Base-by-base conservation (phyloP, 2,888 invertebrate genomes). In the Ceramica pisi region DNA sequence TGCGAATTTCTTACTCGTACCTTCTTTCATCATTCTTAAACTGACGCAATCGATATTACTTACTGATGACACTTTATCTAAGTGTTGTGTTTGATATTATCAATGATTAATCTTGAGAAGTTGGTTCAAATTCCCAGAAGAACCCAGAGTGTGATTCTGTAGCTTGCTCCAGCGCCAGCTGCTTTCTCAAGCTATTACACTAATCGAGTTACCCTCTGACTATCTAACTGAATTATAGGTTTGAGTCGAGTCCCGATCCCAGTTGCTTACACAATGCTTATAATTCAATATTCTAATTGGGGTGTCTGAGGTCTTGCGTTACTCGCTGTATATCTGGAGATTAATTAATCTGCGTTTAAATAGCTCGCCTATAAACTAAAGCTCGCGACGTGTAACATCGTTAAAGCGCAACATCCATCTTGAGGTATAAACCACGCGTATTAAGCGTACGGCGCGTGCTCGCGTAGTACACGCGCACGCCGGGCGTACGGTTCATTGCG, bases 351-450 rank as follows among this genome's bases (percentile, higher is more conserved):
- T 59, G 31, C 51, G 21, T 57, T 56, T 31, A 66, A 66, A 62
- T 51, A 60, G 61, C 44, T 59, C 12, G 35, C 48, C 65, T 66
- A 79, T 79, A 79, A 79, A 79, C 66, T 73, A 73, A 41, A 61
- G 26, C 57, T 26, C 21, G 31, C 53, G 53, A 73, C 53, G 61
- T 53, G 35, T 62, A 48, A 79, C 80, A 65, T 14, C 26, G 48
- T 55, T 51, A 66, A 67, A 63, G 57, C 23, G 35, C 48, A 35
- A 59, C 67, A 77, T 77, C n/a, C 26, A 63, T 77, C 76, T 73
- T 66, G 50, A 46, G 61, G 19, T 38, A 46, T 79, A 65, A 60
- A 71, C 55, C 10, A n/a, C 46, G 56, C 56, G 64, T 60, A 50
- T 12, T 55, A 60, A 46, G 35, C 44, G 70, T 31, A 48, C 14